A percentile compares a stretch with the other conserved stretches of the same genome.
These are phyloP conservation scores for Acrocephalus arundinaceus DNA, from an alignment of 2,113 vertebrate genomes.

Conservation along the genomic window DNA sequence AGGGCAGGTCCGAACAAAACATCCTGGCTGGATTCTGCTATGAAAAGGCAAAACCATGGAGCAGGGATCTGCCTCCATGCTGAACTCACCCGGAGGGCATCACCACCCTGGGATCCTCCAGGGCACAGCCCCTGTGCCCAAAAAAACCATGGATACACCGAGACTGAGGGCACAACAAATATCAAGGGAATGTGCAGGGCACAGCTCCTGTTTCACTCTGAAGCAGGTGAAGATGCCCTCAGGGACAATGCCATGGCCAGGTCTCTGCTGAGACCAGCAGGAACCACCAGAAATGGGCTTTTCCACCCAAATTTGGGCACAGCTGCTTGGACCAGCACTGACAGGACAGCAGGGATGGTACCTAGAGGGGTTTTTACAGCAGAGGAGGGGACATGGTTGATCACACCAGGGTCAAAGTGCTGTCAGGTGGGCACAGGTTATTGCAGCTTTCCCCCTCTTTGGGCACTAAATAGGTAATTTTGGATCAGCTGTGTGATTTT, in stretches of 20 bases:
- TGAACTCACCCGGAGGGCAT: accelerated
- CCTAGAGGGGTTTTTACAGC: background rate
- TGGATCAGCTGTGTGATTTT: background rate
- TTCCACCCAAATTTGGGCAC: background rate
- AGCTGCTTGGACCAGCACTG: background rate
- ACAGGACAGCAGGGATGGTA: background rate
- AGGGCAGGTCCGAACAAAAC: background rate
- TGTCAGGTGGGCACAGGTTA: background rate
- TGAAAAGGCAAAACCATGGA: background rate
- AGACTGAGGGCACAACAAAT: background rate
- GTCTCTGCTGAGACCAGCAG: background rate
- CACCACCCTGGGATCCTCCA: background rate
- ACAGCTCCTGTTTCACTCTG: background rate
- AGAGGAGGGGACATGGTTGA: background rate
- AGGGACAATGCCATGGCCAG: background rate
- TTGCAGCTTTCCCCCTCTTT: background rate
- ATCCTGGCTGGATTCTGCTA: background rate
- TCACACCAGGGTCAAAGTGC: background rate
- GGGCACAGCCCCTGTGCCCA: background rate
- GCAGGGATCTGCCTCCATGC: background rate
- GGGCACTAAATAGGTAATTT: background rate
- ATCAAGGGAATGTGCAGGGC: too few species aligned
- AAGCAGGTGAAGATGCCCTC: background rate
- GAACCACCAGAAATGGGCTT: background rate
- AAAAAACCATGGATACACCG: accelerated